Percentiles rank a stretch among this genome's conserved stretches.
Evolutionary conservation across 2,797 vertebrate genomes (phyloP).

Genomic region (Coreius guichenoti): DNA sequence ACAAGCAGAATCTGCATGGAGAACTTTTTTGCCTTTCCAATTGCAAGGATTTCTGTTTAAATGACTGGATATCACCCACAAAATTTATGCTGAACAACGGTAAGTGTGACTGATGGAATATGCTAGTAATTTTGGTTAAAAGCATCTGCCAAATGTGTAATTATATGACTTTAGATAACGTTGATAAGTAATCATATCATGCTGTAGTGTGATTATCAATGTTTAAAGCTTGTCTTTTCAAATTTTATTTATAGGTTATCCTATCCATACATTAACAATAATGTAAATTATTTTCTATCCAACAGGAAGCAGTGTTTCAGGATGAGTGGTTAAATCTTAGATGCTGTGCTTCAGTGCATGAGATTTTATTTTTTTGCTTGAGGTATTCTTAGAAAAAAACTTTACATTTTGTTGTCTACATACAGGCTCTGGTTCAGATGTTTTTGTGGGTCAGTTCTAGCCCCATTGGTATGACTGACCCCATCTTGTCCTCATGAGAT

Average conservation of each 20-base stretch:
- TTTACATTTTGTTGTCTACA: not conserved
- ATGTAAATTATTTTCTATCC: not conserved
- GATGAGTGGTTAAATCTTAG: not conserved
- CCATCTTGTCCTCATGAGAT: constrained; percentile 37
- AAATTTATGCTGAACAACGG: not conserved
- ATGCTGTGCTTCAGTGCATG: not conserved
- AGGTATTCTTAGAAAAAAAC: not conserved
- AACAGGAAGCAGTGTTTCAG: not conserved
- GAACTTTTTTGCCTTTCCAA: not conserved
- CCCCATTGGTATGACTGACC: constrained; percentile 16
- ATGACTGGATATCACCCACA: not conserved
- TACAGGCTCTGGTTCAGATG: constrained; percentile 10
- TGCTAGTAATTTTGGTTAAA: not conserved
- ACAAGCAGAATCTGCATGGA: not conserved
- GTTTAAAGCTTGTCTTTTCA: not conserved
- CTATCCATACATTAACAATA: not conserved
- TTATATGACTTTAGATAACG: not conserved
- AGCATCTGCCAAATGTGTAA: not conserved
- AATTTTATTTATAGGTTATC: not conserved
- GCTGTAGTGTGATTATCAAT: not conserved
- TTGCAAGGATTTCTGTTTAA: not conserved
- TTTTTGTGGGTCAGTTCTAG: constrained; percentile 49
- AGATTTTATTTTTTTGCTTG: not conserved
- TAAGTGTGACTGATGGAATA: not conserved
- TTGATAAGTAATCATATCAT: not conserved